These are phyloP conservation scores for Cinclus cinclus DNA, from an alignment of 2,113 vertebrate species.

Conservation along the genomic window DNA sequence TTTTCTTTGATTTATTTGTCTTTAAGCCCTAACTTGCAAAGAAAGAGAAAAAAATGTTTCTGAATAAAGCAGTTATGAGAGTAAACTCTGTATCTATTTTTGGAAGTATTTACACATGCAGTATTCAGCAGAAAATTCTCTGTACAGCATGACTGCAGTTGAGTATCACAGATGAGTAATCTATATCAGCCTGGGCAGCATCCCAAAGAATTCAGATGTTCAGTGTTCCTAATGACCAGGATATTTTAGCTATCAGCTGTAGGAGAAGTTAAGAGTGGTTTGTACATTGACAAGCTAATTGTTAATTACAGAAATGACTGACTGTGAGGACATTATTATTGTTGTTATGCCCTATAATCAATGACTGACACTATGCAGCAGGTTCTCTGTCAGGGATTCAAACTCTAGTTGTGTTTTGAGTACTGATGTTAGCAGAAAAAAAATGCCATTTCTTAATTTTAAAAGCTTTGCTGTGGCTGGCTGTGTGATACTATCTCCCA, in stretches of 20 bases:
- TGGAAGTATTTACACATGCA: conserved; percentile 26
- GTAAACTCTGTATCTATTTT: conserved; percentile 18
- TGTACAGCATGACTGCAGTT: neutral
- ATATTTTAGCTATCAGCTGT: conserved; percentile 10
- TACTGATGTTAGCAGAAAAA: neutral
- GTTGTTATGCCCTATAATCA: neutral
- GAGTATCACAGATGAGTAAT: conserved; percentile 48
- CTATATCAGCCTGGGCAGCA: conserved; percentile 19
- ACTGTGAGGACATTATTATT: neutral
- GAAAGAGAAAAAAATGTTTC: neutral
- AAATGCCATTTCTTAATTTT: neutral
- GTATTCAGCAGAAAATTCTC: conserved; percentile 43
- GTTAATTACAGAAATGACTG: conserved; percentile 42
- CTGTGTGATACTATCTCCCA: neutral
- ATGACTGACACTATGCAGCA: neutral
- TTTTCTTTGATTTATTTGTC: neutral
- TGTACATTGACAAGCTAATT: conserved; percentile 13
- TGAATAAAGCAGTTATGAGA: neutral
- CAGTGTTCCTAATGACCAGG: conserved; percentile 8
- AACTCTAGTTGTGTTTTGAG: neutral
- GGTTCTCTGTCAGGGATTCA: neutral
- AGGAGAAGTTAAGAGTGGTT: conserved; percentile 24
- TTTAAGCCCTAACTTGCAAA: neutral
- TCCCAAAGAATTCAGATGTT: conserved; percentile 46
- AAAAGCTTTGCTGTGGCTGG: neutral